Conservation (phyloP, 2,113 vertebrate species). For the Xiphias gladius region DNA sequence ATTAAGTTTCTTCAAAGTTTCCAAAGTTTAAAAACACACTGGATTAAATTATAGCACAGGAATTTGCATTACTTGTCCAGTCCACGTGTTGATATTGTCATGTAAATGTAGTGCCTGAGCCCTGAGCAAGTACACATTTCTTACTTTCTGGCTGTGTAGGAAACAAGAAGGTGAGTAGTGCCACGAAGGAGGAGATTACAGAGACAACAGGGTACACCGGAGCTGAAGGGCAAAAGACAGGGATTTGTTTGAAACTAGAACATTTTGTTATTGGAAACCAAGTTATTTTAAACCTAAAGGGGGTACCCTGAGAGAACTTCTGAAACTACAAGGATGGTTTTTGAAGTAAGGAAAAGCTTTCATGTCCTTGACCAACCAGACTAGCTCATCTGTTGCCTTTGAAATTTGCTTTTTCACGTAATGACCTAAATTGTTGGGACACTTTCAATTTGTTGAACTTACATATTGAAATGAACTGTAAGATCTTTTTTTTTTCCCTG, state of each 20-base stretch:
- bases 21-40: neutral
- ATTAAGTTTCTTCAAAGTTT: neutral
- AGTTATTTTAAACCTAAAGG: slow-evolving; percentile 68
- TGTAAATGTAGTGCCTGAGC: slow-evolving; percentile 59
- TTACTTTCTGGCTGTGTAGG: slow-evolving; percentile 59
- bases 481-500: neutral
- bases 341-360: slow-evolving; percentile 17
- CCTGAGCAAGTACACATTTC: slow-evolving; percentile 61
- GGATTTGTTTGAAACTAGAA: slow-evolving; percentile 63
- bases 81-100: slow-evolving; percentile 46
- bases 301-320: slow-evolving; percentile 33
- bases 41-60: neutral
- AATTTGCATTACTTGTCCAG: slow-evolving; percentile 19
- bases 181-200: slow-evolving; percentile 56
- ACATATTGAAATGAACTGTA: slow-evolving; percentile 6
- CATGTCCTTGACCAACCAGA: slow-evolving; percentile 1
- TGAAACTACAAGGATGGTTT: slow-evolving; percentile 18
- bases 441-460: neutral
- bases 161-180: slow-evolving; percentile 61
- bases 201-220: slow-evolving; percentile 58
- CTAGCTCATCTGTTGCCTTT: neutral
- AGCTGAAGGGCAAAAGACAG: slow-evolving; percentile 70
- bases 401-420: neutral
- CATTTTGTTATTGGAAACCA: slow-evolving; percentile 62
- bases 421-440: neutral